A percentile compares a stretch with the other conserved stretches of the same genome.
Evolutionary conservation across 2,888 invertebrate species (phyloP).

Genomic region (Zeuzera pyrina): DNA sequence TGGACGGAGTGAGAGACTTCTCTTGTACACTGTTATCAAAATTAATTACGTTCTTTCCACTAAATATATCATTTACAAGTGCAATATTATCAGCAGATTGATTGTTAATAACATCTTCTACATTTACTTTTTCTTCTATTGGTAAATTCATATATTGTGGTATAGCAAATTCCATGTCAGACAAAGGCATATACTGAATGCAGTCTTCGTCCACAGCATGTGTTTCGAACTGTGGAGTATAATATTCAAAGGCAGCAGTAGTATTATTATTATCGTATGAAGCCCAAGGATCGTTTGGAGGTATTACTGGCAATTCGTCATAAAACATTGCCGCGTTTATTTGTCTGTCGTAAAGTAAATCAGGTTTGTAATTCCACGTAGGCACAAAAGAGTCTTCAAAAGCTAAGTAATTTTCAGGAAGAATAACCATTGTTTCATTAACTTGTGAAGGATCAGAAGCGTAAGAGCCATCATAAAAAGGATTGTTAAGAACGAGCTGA

Average conservation of each 20-base stretch:
- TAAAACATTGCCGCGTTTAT: conserved; percentile 47
- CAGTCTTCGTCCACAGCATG: conserved; percentile 36
- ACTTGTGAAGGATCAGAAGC: conserved; percentile 43
- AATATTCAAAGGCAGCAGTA: conserved; percentile 46
- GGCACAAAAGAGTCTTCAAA: conserved; percentile 69
- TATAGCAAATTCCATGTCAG: conserved; percentile 58
- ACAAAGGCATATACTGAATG: conserved; percentile 55
- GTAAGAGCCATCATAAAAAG: conserved; percentile 62
- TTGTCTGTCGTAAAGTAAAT: conserved; percentile 37
- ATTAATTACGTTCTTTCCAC: no score
- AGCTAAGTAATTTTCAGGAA: conserved; percentile 67
- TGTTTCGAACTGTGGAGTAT: conserved; percentile 46
- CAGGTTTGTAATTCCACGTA: conserved; percentile 56
- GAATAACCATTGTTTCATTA: conserved; percentile 44
- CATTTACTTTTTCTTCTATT: conserved; percentile 36
- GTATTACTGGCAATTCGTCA: conserved; percentile 52
- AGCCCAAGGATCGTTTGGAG: conserved; percentile 62
- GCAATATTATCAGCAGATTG: neutral
- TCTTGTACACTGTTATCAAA: no score
- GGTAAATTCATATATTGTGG: conserved; percentile 62
- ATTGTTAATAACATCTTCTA: conserved; percentile 20
- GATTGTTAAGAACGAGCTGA: conserved; percentile 61
- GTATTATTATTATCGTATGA: conserved; percentile 44
- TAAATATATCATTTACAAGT: no score
- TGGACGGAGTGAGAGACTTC: no score